Evolutionary conservation across 1,140 invertebrate genomes (phyloP).

Genomic region (Chrysoperla carnea): DNA sequence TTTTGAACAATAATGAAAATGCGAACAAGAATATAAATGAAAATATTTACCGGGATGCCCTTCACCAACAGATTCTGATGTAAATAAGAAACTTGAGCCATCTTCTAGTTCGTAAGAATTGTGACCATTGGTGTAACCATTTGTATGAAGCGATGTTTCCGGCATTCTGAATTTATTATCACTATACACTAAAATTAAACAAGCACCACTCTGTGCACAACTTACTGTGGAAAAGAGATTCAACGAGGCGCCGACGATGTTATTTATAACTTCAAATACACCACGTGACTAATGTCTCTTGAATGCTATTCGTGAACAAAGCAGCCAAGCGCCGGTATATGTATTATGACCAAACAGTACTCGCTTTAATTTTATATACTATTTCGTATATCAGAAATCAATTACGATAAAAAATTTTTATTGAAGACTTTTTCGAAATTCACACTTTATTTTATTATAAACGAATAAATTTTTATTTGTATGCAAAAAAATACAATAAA

Average conservation of each 20-base stretch:
- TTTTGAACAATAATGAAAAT: conserved; percentile 5
- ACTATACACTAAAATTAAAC: background rate
- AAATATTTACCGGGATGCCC: conserved; percentile 79
- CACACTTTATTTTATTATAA: no score
- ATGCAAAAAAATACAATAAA: no score
- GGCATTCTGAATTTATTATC: conserved; percentile 32
- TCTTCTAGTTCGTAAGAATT: conserved; percentile 57
- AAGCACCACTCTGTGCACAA: conserved; percentile 2
- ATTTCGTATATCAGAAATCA: no score
- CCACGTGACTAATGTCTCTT: conserved; percentile 6
- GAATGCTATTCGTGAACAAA: no score
- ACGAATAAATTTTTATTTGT: no score
- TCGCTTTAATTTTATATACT: no score
- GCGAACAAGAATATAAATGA: conserved; percentile 1
- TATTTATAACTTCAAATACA: conserved; percentile 8
- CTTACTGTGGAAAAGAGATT: conserved; percentile 12
- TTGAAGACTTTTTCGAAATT: no score
- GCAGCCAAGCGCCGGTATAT: no score
- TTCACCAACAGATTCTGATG: conserved; percentile 97
- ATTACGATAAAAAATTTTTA: no score
- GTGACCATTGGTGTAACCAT: conserved; percentile 61
- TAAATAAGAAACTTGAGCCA: conserved; percentile 87
- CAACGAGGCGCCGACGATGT: background rate
- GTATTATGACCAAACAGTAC: no score
- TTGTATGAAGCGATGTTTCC: conserved; percentile 46